Evolutionary conservation across 2,113 vertebrate genomes (phyloP).

Genomic region (Siniperca knerii): DNA sequence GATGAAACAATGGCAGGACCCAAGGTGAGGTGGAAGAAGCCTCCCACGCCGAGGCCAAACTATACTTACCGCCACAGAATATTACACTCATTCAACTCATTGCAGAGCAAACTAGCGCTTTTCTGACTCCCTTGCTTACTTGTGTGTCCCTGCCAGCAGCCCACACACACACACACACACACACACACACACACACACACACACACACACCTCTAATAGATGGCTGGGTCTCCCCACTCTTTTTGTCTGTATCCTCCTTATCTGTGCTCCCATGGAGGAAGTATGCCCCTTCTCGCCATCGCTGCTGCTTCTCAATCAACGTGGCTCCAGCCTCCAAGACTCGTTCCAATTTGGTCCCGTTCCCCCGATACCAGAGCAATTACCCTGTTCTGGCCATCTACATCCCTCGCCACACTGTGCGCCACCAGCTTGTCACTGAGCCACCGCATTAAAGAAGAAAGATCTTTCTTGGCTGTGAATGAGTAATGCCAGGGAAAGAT

Average conservation of each 20-base stretch:
- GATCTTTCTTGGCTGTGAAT: slow-evolving; percentile 45
- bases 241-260: slow-evolving; percentile 68
- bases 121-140: slow-evolving; percentile 53
- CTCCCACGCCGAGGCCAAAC: slow-evolving; percentile 58
- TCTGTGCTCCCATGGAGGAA: slow-evolving; percentile 61
- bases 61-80: slow-evolving; percentile 44
- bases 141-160: slow-evolving; percentile 31
- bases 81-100: slow-evolving; percentile 72
- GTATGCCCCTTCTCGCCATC: slow-evolving; percentile 55
- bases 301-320: slow-evolving; percentile 70
- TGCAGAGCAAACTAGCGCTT: slow-evolving; percentile 57
- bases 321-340: slow-evolving; percentile 64
- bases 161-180: slow-evolving; percentile 24
- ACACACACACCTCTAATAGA: slow-evolving; percentile 63
- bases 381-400: slow-evolving; percentile 74
- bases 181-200: neutral
- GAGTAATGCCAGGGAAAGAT: slow-evolving; percentile 44
- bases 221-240: slow-evolving; percentile 57
- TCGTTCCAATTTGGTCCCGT: slow-evolving; percentile 74
- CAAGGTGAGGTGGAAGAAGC: slow-evolving; percentile 62
- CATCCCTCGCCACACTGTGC: slow-evolving; percentile 56
- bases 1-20: slow-evolving; percentile 66
- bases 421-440: slow-evolving; percentile 62
- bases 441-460: slow-evolving; percentile 35
- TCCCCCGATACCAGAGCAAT: slow-evolving; percentile 77